Evolutionary conservation across 1,140 invertebrate genomes (phyloP).

Genomic region (Eupristina koningsbergeri): DNA sequence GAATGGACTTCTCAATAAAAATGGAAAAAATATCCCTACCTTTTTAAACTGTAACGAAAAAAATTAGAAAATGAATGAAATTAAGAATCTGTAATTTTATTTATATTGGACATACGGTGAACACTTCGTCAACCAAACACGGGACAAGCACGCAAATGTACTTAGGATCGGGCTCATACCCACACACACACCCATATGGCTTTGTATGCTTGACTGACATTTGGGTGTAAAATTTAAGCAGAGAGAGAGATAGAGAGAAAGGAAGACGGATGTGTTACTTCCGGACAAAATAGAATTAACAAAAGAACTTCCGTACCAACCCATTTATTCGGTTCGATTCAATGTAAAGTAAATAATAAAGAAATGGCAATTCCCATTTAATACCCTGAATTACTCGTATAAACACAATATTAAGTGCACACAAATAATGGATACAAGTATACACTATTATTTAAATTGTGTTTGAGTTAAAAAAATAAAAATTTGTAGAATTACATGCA

Average conservation of each 20-base stretch:
- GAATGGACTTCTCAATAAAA: no score
- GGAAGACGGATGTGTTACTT: neutral
- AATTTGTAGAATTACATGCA: no score
- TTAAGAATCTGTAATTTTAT: neutral
- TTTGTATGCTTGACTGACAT: neutral
- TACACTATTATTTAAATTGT: no score
- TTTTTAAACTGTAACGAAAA: no score
- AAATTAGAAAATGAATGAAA: neutral
- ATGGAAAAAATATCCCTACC: no score
- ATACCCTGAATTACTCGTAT: no score
- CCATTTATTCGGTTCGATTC: neutral
- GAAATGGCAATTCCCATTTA: no score
- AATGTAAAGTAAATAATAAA: no score
- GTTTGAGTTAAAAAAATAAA: no score
- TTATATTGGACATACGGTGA: neutral
- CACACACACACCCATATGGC: neutral
- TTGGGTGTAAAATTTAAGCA: conserved; percentile 23
- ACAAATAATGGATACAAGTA: no score
- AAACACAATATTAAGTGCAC: no score
- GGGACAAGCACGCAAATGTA: neutral
- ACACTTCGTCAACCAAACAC: neutral
- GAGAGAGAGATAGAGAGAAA: neutral
- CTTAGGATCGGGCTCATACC: neutral
- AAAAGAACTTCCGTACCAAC: neutral
- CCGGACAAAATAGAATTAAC: neutral